Conservation (phyloP, 2,888 invertebrate species). For the Dexiosoma caninum region DNA sequence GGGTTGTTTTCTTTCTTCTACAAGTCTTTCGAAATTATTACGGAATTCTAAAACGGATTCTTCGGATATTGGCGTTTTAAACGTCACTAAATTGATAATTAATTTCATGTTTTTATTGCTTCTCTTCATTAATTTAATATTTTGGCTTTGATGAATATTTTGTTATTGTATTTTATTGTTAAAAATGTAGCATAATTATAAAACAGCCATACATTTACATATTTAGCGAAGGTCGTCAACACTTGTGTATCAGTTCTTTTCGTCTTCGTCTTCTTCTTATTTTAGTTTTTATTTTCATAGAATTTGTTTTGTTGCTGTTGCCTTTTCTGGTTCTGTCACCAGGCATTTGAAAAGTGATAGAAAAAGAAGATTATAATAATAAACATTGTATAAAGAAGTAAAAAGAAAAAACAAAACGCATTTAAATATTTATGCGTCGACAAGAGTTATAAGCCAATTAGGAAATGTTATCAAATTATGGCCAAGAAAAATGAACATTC, state of each 20-base stretch:
- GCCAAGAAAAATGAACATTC: slow-evolving; percentile 26
- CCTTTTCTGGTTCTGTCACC: slow-evolving; percentile 26
- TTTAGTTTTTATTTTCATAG: too few species aligned
- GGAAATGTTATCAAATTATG: slow-evolving; percentile 46
- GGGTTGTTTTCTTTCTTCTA: neutral
- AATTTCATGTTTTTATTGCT: slow-evolving; percentile 45
- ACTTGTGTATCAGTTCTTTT: slow-evolving; percentile 36
- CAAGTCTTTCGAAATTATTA: slow-evolving; percentile 7
- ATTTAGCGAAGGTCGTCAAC: slow-evolving; percentile 67
- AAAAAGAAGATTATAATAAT: neutral
- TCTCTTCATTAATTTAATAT: slow-evolving; percentile 7
- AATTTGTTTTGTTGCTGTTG: neutral
- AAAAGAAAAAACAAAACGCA: neutral
- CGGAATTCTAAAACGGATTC: neutral
- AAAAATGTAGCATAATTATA: slow-evolving; percentile 71
- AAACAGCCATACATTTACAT: slow-evolving; percentile 71
- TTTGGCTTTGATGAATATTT: slow-evolving; percentile 36
- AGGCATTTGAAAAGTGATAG: slow-evolving; percentile 26
- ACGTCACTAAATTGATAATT: slow-evolving; percentile 55
- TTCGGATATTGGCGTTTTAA: slow-evolving; percentile 11
- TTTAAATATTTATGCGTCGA: slow-evolving; percentile 21
- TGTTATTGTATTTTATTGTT: slow-evolving; percentile 57
- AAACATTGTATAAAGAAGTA: too few species aligned
- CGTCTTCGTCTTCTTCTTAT: too few species aligned
- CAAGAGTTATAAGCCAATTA: slow-evolving; percentile 53